Evolutionary conservation across 2,797 vertebrate species (phyloP).

Genomic region (Rhinoraja longicauda): DNA sequence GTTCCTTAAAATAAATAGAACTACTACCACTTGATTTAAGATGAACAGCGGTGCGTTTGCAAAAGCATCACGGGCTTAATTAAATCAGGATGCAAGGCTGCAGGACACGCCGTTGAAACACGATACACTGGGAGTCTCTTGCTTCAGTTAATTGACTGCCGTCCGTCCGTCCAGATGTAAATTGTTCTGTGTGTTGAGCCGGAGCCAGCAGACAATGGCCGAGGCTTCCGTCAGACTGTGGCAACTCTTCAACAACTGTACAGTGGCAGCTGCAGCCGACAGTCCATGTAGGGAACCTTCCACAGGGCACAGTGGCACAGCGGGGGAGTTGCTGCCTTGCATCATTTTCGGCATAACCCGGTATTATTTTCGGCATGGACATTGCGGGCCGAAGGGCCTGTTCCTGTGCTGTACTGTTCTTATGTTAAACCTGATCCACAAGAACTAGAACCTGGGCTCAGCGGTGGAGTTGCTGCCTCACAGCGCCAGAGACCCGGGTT

Average conservation of each 20-base stretch:
- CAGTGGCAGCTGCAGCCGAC: neutral
- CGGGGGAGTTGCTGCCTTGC: no score
- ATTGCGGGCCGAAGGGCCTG: no score
- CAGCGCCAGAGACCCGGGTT: no score
- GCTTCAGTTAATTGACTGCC: slow-evolving; percentile 2
- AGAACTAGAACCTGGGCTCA: no score
- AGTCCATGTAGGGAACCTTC: neutral
- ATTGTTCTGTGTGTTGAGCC: neutral
- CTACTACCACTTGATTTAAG: neutral
- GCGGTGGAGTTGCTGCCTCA: no score
- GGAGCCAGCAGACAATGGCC: neutral
- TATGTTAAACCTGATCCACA: no score
- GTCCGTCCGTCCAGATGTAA: neutral
- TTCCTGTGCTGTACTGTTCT: no score
- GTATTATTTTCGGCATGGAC: no score
- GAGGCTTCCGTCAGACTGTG: neutral
- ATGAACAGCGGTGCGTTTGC: neutral
- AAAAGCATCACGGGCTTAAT: neutral
- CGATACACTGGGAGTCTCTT: neutral
- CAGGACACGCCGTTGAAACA: neutral
- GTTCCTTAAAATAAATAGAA: neutral
- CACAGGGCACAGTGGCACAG: neutral
- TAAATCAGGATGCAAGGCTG: neutral
- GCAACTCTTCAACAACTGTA: no score
- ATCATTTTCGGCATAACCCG: no score